Conservation (phyloP, 2,888 invertebrate genomes). For the Dasysyrphus tricinctus region DNA sequence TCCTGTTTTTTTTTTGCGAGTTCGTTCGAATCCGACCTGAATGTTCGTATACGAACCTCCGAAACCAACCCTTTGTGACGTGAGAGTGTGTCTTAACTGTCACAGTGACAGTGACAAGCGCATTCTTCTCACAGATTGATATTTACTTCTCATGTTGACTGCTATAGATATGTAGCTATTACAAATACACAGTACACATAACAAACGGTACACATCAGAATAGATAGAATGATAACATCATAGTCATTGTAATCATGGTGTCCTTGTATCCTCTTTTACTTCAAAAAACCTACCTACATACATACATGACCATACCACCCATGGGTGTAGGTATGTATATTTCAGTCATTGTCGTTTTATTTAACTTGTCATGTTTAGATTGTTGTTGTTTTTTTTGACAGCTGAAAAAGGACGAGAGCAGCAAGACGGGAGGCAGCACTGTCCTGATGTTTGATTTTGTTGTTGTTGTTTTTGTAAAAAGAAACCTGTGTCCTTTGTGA, state of each 20-base stretch:
- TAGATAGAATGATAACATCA: constrained; percentile 64
- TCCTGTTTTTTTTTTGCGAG: background rate
- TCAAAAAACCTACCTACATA: background rate
- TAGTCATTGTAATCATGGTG: constrained; percentile 67
- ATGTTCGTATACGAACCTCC: background rate
- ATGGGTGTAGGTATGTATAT: constrained; percentile 47
- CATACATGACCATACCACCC: constrained; percentile 22
- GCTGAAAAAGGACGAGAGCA: background rate
- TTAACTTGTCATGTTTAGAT: constrained; percentile 69
- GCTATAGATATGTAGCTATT: background rate
- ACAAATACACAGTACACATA: background rate
- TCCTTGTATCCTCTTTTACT: constrained; percentile 50
- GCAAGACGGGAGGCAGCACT: constrained; percentile 2
- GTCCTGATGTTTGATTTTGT: constrained; percentile 28
- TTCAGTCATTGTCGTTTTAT: constrained; percentile 69
- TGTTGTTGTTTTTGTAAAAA: constrained; percentile 22
- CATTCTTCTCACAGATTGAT: constrained; percentile 69
- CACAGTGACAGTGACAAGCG: constrained; percentile 63
- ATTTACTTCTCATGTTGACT: constrained; percentile 47
- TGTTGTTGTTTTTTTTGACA: constrained; percentile 37
- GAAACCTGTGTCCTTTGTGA: constrained; percentile 60
- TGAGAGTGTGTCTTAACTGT: constrained; percentile 42
- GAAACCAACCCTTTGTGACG: constrained; percentile 5
- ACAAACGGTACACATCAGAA: constrained; percentile 41
- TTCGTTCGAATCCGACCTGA: background rate